Evolutionary conservation across 2,888 invertebrate genomes (phyloP).

Genomic region (Acanthopleura granulata): DNA sequence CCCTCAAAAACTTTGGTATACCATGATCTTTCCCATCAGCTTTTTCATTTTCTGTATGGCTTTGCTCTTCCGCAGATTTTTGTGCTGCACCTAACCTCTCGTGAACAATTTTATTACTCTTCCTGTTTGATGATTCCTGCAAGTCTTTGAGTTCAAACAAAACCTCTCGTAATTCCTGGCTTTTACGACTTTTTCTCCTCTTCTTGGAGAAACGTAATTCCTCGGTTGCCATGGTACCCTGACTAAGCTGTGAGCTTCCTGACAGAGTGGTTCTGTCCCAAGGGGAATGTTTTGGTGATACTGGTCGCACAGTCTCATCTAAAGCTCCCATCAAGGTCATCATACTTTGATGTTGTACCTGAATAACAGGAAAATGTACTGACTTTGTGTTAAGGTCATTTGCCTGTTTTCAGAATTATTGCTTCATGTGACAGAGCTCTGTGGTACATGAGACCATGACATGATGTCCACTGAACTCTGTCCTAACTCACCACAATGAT

Average conservation of each 20-base stretch:
- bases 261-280: background rate
- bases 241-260: background rate
- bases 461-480: too few relatives aligned
- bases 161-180: background rate
- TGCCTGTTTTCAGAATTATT: too few relatives aligned
- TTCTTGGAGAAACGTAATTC: background rate
- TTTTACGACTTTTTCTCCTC: background rate
- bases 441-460: too few relatives aligned
- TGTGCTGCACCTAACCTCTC: too few relatives aligned
- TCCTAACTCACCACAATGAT: too few relatives aligned
- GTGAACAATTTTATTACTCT: background rate
- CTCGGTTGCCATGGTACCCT: conserved; percentile 5
- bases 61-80: too few relatives aligned
- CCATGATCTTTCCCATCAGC: conserved; percentile 22
- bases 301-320: conserved; percentile 35
- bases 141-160: background rate
- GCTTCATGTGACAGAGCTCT: too few relatives aligned
- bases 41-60: conserved; percentile 7
- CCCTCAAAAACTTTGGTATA: conserved; percentile 42
- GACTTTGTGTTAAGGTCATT: too few relatives aligned
- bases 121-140: background rate
- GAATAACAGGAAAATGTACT: background rate
- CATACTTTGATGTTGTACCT: conserved; percentile 63
- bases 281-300: background rate
- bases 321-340: conserved; percentile 63